Base-by-base conservation (phyloP, 2,113 vertebrate genomes). In the Melanerpes aurifrons region DNA sequence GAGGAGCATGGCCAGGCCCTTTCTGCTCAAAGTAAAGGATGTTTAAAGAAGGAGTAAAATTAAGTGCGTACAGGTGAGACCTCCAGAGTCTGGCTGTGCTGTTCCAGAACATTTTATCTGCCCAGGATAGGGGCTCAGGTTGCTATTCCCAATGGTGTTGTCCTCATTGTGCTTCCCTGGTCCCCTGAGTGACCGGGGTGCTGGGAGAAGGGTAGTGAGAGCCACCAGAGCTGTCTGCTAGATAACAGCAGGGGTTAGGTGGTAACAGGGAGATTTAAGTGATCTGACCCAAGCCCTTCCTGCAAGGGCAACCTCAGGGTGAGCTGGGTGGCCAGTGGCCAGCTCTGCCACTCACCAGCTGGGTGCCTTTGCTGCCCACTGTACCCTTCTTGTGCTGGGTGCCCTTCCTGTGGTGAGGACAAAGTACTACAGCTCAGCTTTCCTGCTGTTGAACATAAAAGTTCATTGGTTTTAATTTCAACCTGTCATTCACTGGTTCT, bases 331-430 rank as follows among this genome's bases (percentile, higher is more conserved):
- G 96, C 98, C 82, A 80, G 96, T 98, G 98, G 98, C 98, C 97
- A 93, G 98, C 97, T 97, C 97, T 86, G 57, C 94, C 35, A 72
- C 94, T 97, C 94, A 96, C 96, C 97, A 96, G 97, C 97, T 96
- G 95, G 97, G 96, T 98, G 96, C 97, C 97, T 97, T 97, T 93
- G 93, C 97, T 97, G 97, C 97, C 97, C 92, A 86, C 79, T 63
- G 61, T 16, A 17, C 56, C 56, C 28, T 28, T 28, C 56, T 57
- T 28, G 37, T 67, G 1, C 56, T n/a, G 50, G 20, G 12, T 54
- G 53, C 24, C 24, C 24, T 54, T 25, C 53, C 25, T 54, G 53
- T 15, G 25, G 12, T 54, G 53, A 54, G 58, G 58, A 20, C 31
- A 12, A 18, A 31, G 17, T 59, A 20, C 57, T n/a, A 10, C 57